These are phyloP conservation scores for Plectrocnemia conspersa DNA, from an alignment of 1,140 invertebrate species.

Conservation along the genomic window DNA sequence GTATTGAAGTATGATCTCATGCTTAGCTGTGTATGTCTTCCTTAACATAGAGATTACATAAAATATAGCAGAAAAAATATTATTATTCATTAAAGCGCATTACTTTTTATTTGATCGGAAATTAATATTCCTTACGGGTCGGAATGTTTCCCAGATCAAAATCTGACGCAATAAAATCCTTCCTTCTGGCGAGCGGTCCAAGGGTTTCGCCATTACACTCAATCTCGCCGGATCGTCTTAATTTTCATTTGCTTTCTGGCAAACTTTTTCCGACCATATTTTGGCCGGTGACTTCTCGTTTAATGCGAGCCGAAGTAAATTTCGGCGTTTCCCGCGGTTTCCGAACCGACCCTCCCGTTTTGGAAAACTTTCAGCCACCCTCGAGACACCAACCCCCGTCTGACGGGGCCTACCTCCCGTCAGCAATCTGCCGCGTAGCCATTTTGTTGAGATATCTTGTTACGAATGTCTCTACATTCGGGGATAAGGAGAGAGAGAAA, in stretches of 20 bases:
- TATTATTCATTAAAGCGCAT: neutral
- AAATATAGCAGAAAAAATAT: neutral
- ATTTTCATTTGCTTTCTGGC: conserved; percentile 32
- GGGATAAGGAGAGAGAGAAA: conserved; percentile 20
- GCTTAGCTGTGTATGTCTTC: no score
- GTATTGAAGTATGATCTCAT: no score
- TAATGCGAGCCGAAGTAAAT: conserved; percentile 27
- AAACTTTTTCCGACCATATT: conserved; percentile 34
- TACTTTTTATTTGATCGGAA: neutral
- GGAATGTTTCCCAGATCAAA: neutral
- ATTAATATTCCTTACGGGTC: neutral
- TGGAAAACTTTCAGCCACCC: conserved; percentile 22
- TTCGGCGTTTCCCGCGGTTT: conserved; percentile 25
- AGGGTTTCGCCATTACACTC: conserved; percentile 6
- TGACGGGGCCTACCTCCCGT: conserved; percentile 8
- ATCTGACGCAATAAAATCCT: neutral
- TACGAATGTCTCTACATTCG: conserved; percentile 20
- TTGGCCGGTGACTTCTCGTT: conserved; percentile 28
- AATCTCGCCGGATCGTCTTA: conserved; percentile 28
- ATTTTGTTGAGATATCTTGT: conserved; percentile 23
- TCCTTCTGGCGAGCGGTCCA: no score
- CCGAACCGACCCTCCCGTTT: conserved; percentile 10
- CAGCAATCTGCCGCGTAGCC: conserved; percentile 27
- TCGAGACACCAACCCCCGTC: neutral
- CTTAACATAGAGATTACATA: no score